Base-by-base conservation (phyloP, 2,888 invertebrate genomes). In the Mythimna loreyi region DNA sequence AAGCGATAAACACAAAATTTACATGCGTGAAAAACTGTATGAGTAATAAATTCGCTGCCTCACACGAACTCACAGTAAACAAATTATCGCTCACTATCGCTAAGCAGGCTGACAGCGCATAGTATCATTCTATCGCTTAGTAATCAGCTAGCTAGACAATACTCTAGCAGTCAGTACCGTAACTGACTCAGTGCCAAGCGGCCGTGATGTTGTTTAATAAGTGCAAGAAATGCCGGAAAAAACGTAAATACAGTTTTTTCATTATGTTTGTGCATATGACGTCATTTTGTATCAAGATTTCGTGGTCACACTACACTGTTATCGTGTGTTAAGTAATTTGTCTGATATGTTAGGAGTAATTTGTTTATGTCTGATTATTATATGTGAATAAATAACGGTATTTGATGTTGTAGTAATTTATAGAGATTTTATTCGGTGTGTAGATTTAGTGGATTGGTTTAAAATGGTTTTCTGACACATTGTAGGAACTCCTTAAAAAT, bases 211-310 rank as follows among this genome's bases (percentile, higher is more conserved):
- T 95, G 74, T 94, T 94, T 70, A 92, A 91, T 82, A 94, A 92
- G 85, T 95, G 95, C 87, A 92, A 91, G 67, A 92, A 90, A 82
- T 94, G 95, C 73, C 90, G 93, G 11, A 92, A 84, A 66, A 93
- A 93, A 89, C 91, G 95, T 94, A 93, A 94, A 83, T 92, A 88
- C 84, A 45, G 25, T 63, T 21, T 28, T 36, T 47, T 53, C 80
- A 70, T 56, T 61, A 43, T n/a, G 7, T 70, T 61, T 28, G 13
- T 77, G 13, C 7, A n/a, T 30, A 59, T 72, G 36, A 53, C 25
- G 56, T 73, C 21, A 60, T 50, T 33, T 19, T 59, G 25, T 71
- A 45, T 36, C 40, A 45, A 50, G 19, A 36, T 23, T n/a, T 30
- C 30, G 36, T 77, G 23, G 28, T 49, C 19, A 16, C 19, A 40